Evolutionary conservation across 2,888 invertebrate genomes (phyloP).

Genomic region (Heteropelma amictum): DNA sequence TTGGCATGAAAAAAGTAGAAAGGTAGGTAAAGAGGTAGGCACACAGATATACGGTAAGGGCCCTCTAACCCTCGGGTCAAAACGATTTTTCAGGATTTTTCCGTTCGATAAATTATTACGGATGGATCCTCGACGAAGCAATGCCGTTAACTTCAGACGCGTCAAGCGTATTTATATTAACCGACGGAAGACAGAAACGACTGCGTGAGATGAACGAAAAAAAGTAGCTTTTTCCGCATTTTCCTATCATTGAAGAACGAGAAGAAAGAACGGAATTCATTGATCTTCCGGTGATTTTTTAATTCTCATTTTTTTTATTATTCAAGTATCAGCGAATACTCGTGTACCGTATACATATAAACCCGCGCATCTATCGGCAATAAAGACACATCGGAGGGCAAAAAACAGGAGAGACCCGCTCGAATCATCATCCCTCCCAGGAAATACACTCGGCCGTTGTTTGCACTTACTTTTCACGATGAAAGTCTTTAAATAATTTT

Average conservation of each 20-base stretch:
- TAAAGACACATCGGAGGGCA: no score
- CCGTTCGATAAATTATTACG: conserved; percentile 34
- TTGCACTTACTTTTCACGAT: neutral
- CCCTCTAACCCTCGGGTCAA: conserved; percentile 37
- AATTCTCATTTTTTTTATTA: no score
- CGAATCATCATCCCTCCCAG: no score
- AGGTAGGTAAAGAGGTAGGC: neutral
- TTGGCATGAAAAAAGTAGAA: conserved; percentile 10
- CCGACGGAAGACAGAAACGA: neutral
- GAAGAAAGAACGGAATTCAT: no score
- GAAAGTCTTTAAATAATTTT: neutral
- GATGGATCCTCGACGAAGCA: conserved; percentile 28
- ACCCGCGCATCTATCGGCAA: no score
- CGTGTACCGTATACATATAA: no score
- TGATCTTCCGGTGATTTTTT: no score
- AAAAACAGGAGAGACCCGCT: no score
- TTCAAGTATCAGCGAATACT: no score
- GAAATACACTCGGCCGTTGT: neutral
- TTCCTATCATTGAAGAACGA: no score
- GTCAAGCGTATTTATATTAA: neutral
- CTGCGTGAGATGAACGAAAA: neutral
- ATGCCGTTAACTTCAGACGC: conserved; percentile 8
- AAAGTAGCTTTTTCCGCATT: no score
- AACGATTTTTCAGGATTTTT: conserved; percentile 30
- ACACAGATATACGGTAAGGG: neutral